Percentiles rank a stretch among this genome's conserved stretches.
phyloP scores from a whole-genome alignment of 2,113 vertebrate genomes.

The Elachura formosa region DNA sequence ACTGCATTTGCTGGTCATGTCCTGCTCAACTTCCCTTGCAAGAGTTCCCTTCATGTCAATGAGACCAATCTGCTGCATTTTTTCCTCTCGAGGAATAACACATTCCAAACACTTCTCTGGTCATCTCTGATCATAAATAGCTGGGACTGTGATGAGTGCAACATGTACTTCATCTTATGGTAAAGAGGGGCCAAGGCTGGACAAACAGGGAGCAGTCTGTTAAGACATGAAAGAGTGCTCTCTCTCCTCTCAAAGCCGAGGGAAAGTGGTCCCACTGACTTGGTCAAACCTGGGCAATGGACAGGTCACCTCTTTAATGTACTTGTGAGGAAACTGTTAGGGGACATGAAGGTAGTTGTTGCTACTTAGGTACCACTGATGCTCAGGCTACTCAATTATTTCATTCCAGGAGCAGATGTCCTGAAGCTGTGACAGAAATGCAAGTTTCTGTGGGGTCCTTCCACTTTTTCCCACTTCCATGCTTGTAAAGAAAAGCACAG shows the following conservation, averaged over 20 bases:
- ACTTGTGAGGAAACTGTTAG: not conserved
- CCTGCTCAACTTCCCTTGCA: not conserved
- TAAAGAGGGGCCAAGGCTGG: not conserved
- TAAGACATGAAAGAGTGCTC: not conserved
- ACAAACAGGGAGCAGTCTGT: not conserved
- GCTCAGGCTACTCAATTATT: not conserved
- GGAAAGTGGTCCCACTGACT: not conserved
- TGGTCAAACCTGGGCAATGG: not conserved
- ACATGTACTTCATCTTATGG: not conserved
- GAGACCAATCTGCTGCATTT: not conserved
- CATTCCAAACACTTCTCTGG: not conserved
- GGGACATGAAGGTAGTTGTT: not conserved
- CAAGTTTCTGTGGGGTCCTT: not conserved
- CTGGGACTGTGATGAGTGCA: not conserved
- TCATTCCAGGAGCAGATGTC: not conserved
- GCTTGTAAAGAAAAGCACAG: not conserved
- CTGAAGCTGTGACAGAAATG: rapidly evolving
- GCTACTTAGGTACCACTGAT: not conserved
- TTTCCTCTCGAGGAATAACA: not conserved
- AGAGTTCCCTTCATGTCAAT: not conserved
- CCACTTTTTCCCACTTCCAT: not conserved
- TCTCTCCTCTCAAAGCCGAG: not conserved
- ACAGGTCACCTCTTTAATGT: not conserved
- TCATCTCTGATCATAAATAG: not conserved
- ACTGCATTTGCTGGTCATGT: not conserved